Evolutionary conservation across 2,888 invertebrate species (phyloP), one percentile per base, ranked within the genome.

Genomic region (Fragum fragum): DNA sequence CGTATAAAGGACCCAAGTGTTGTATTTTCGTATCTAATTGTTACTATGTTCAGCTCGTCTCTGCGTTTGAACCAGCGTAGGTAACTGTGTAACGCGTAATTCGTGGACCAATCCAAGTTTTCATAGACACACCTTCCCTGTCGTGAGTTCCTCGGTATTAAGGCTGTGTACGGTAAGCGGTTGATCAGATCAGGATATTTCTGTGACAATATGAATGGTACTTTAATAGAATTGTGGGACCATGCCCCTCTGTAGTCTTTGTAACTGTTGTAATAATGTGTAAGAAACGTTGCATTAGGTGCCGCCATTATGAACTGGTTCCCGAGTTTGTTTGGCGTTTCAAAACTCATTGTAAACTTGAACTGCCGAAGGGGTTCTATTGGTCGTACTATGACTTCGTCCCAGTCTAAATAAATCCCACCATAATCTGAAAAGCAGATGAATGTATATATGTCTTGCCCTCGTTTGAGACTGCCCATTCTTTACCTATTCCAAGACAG

Each of bases 1-100:
- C 86, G 66, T 61, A 81, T 71, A 7, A 86, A 81, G 16, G 86
- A 74, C 9, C 86, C 86, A 16, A 86, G 47, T 18, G 86, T 86
- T 18, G 86, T 83, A 53, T 86, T 83, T 23, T 81, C 29, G 18
- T 68, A 73, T 16, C 86, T 47, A 26, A 86, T 86, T n/a, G 55
- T 72, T 6, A 73, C 61, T 16, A 70, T 32, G 36, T 78, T 74
- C 11, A 76, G 63, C 2, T 39, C 55, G 1, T 53, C 72, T 16
- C 26, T n/a, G 1, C 74, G 66, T 53, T 74, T 79, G 47, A 77
- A 86, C 69, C 66, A 75, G 1, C 86, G 61, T 18, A 81, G 28
- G 39, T 73, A 86, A 39, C 83, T 21, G 68, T 86, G 86, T 70
- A 86, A 78, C 7, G 68, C 86, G 52, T 83, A 86, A 55, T 83